phyloP scores from a whole-genome alignment of 2,113 vertebrate species.

The Anguilla japonica region DNA sequence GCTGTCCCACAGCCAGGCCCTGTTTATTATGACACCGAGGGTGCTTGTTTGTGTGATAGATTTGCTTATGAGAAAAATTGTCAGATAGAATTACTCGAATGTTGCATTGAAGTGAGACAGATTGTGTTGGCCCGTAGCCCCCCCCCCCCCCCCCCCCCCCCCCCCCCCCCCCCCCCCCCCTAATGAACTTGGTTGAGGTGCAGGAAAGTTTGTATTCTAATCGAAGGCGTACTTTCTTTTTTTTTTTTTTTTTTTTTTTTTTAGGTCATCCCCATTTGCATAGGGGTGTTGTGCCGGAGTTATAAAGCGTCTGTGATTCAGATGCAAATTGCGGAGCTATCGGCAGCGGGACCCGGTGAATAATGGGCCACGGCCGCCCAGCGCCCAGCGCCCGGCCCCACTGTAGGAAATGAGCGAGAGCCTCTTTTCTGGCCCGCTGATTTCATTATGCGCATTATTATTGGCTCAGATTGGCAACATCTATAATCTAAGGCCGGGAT shows the following conservation, averaged over 20 bases:
- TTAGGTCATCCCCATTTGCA: conserved; percentile 69
- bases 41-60: not conserved
- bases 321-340: conserved; percentile 74
- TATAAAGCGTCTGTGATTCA: conserved; percentile 71
- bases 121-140: not conserved
- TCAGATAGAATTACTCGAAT: not conserved
- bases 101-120: not conserved
- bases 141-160: conserved; percentile 1
- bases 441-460: conserved; percentile 80
- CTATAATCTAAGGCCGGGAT: conserved; percentile 70
- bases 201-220: conserved; percentile 44
- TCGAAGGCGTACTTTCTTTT: conserved; percentile 54
- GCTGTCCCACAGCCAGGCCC: not conserved
- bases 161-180: conserved; percentile 1
- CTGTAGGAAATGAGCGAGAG: conserved; percentile 75
- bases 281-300: conserved; percentile 49
- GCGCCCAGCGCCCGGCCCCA: conserved; percentile 59
- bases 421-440: conserved; percentile 74
- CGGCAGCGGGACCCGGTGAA: conserved; percentile 66
- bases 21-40: not conserved
- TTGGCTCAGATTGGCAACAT: conserved; percentile 74
- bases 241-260: conserved; percentile 41
- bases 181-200: conserved; percentile 39
- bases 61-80: not conserved
- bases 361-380: conserved; percentile 65